Evolutionary conservation across 2,888 invertebrate genomes (phyloP).

Genomic region (Polia nebulosa): DNA sequence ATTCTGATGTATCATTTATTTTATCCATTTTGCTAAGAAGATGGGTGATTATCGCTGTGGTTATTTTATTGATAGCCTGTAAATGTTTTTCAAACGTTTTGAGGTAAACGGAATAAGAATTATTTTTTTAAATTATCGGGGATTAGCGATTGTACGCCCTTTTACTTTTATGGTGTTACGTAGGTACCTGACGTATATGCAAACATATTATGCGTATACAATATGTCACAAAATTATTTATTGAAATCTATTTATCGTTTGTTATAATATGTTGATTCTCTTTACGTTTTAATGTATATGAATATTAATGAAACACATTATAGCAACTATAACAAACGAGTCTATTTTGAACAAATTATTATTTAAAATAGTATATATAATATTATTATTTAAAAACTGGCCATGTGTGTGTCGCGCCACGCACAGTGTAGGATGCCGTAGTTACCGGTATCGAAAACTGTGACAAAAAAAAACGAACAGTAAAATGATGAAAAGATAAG

Average conservation of each 20-base stretch:
- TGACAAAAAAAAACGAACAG: too few species aligned
- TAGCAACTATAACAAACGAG: background rate
- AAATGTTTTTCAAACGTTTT: background rate
- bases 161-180: background rate
- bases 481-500: too few species aligned
- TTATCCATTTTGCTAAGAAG: slow-evolving; percentile 11
- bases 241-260: background rate
- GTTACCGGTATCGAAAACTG: too few species aligned
- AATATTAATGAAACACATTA: background rate
- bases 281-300: background rate
- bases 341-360: too few species aligned
- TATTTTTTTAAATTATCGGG: background rate
- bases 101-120: too few species aligned
- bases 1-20: slow-evolving; percentile 33
- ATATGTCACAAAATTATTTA: background rate
- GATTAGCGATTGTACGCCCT: background rate
- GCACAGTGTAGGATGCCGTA: too few species aligned
- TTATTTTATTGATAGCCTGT: slow-evolving; percentile 17
- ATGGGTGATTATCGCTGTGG: slow-evolving; percentile 6
- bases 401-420: too few species aligned
- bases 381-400: too few species aligned
- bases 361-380: too few species aligned
- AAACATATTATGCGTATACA: too few species aligned
- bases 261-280: background rate
- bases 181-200: too few species aligned